A percentile compares a stretch with the other conserved stretches of the same genome.
Conservation (phyloP, 2,797 vertebrate species). For the Cyprinella venusta region DNA sequence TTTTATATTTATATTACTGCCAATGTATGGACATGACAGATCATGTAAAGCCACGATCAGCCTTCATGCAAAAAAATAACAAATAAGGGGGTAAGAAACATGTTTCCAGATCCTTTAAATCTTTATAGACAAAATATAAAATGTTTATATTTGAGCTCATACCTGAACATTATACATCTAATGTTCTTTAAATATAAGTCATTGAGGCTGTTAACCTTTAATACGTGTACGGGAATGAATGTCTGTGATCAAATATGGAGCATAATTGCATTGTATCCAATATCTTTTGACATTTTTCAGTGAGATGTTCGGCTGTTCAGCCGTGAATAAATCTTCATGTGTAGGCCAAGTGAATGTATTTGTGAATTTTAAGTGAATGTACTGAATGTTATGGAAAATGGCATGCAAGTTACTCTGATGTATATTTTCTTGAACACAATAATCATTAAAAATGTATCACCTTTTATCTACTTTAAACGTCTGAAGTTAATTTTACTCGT, state of each 20-base stretch:
- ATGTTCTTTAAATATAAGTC: not conserved
- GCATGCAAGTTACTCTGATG: constrained; percentile 41
- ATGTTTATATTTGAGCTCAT: constrained; percentile 14
- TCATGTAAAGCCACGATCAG: constrained; percentile 22
- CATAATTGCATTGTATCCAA: constrained; percentile 9
- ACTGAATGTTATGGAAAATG: constrained; percentile 30
- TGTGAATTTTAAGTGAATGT: constrained; percentile 31
- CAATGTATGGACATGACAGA: not conserved
- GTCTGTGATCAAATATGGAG: not conserved
- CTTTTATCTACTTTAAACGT: not conserved
- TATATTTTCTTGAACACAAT: constrained; percentile 43
- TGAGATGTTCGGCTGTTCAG: constrained; percentile 2
- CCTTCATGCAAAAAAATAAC: constrained; percentile 25
- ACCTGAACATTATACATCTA: not conserved
- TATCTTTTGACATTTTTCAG: not conserved
- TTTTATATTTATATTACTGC: constrained; percentile 18
- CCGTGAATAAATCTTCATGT: not conserved
- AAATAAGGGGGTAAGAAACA: constrained; percentile 1
- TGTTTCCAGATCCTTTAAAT: not conserved
- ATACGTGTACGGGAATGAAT: constrained; percentile 5
- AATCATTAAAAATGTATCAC: constrained; percentile 16
- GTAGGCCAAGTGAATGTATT: constrained; percentile 30
- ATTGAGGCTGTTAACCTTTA: not conserved
- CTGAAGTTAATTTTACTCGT: not conserved
- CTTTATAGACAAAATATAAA: not conserved